Base-by-base conservation (phyloP, 2,113 vertebrate species). In the Emydocephalus ijimae region DNA sequence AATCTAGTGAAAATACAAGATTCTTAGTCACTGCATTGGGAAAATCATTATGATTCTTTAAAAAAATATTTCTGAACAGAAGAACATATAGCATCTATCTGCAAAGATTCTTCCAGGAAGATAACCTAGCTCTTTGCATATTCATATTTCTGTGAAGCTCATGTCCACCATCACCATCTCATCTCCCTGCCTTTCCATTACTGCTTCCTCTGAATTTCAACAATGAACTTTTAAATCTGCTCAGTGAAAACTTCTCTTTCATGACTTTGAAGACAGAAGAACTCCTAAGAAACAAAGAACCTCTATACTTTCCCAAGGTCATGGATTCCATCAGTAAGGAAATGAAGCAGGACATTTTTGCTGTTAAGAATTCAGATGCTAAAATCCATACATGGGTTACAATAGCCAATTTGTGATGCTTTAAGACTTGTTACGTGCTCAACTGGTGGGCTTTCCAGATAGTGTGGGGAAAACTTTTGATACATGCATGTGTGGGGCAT, bases 361-460 rank as follows among this genome's bases (percentile, higher is more conserved):
- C 24, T 69, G 29, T 81, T 23, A 81, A 55, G 89, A 57, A 29
- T 5, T 45, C 39, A 48, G 48, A 7, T 87, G 93, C 87, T 90
- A 55, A 55, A 91, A 74, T 94, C 92, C 86, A 48, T 50, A 2
- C 1, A n/a, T 1, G 0, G 55, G 56, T 94, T 88, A 91, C 74
- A 86, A n/a, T 92, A 85, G 56, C 43, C 93, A 89, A 57, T 29
- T n/a, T 26, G 39, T n/a, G 74, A 86, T 88, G 92, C 92, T 90
- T 69, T 92, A 90, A n/a, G 10, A 39, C 52, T 39, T 39, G 4
- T 56, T 2, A 85, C 2, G 7, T n/a, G 6, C 59, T 29, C 81
- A 95, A 91, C 50, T 95, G 87, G 85, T 85, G 90, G 45, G 93
- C 86, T 54, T 7, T 92, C 93, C 89, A 90, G 91, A 59, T 64